Base-by-base conservation (phyloP, 2,888 invertebrate species). In the Formica aserva region DNA sequence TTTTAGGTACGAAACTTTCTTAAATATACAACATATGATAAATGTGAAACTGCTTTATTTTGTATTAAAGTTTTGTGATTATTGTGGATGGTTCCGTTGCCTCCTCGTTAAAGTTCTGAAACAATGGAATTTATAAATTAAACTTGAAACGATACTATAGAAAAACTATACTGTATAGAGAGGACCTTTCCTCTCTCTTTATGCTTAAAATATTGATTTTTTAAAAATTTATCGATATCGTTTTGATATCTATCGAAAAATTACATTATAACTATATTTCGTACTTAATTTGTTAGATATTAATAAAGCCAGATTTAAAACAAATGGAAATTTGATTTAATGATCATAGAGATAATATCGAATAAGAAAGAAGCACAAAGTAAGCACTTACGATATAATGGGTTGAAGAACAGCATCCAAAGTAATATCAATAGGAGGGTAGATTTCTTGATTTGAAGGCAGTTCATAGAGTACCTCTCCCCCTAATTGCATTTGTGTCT, bases 321-420 rank as follows among this genome's bases (percentile, higher is more conserved):
- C 52, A 29, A 78, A 83, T 76, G n/a, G 38, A 82, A 55, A 80
- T 45, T 86, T 75, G 82, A 63, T 72, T n/a, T 26, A 41, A 86
- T 81, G 85, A 69, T 80, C 8, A n/a, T 8, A n/a, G 48, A 48
- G 18, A 52, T 52, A n/a, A n/a, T n/a, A n/a, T n/a, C 41, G 57
- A 66, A 52, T 72, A 38, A 83, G 69, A 77, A 75, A 26, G 67
- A 84, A 88, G 88, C 88, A 69, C 78, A 26, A 89, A 89, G 89
- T 80, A 87, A 88, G 89, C 90, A 94, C 94, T 94, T 93, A 94
- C 94, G 94, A 94, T 93, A 94, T 94, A 92, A 94, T 94, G 86
- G 94, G 94, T 88, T 94, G 94, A 90, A 94, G 94, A 89, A 94
- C 94, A 88, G 94, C 94, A 83, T 94, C 94, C 92, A 94, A 89